These are phyloP conservation scores for Dermochelys coriacea DNA, from an alignment of 2,797 vertebrate species.

Conservation along the genomic window DNA sequence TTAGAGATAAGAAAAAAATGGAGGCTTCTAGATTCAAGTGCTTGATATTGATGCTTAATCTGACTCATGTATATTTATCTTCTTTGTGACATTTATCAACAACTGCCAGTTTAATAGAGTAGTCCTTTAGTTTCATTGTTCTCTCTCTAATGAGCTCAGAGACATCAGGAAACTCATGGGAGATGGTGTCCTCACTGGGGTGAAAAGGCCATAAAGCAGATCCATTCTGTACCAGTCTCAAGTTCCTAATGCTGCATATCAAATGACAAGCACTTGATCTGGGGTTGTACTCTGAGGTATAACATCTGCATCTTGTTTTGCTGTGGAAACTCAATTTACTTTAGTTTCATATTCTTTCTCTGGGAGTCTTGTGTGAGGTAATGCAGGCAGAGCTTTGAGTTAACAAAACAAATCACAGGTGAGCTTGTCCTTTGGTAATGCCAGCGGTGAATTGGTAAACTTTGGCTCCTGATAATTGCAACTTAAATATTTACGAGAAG, in stretches of 20 bases:
- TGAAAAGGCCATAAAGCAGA: conserved; percentile 47
- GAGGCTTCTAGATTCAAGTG: neutral
- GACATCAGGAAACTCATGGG: neutral
- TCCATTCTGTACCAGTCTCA: conserved; percentile 32
- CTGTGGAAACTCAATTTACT: conserved; percentile 44
- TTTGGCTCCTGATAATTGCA: conserved; percentile 50
- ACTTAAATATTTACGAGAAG: conserved; percentile 21
- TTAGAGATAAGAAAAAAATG: neutral
- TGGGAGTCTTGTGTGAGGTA: neutral
- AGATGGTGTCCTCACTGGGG: neutral
- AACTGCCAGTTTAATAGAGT: conserved; percentile 30
- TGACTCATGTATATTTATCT: neutral
- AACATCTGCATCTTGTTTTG: conserved; percentile 71
- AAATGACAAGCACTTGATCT: conserved; percentile 45
- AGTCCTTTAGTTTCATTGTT: conserved; percentile 23
- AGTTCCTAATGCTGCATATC: conserved; percentile 47
- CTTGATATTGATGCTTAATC: neutral
- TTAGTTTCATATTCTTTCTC: neutral
- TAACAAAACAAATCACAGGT: conserved; percentile 54
- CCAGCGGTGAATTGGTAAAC: neutral
- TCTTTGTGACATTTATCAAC: neutral
- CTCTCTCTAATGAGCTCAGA: conserved; percentile 54
- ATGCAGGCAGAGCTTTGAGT: conserved; percentile 20
- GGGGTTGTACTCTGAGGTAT: neutral
- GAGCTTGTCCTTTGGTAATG: neutral